A percentile compares a stretch with the other conserved stretches of the same genome.
These are phyloP conservation scores for Catagonus wagneri DNA, from an alignment of 2,113 vertebrate genomes.

Conservation along the genomic window DNA sequence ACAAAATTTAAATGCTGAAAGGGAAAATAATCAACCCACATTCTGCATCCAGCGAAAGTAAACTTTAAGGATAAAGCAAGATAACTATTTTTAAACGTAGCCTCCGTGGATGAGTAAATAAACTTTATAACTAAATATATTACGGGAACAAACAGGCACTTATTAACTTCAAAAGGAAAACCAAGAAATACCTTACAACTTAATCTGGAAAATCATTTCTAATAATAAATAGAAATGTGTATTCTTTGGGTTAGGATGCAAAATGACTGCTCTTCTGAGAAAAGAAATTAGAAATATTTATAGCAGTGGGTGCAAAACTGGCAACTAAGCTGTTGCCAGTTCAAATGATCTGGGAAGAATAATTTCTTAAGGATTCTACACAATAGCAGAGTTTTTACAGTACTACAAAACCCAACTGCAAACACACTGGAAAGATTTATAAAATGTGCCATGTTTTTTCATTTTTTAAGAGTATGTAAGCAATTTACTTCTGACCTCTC, in stretches of 20 bases:
- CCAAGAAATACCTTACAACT: neutral
- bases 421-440: neutral
- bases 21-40: neutral
- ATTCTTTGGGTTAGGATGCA: neutral
- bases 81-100: slow-evolving; percentile 16
- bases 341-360: neutral
- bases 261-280: slow-evolving; percentile 11
- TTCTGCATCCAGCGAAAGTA: neutral
- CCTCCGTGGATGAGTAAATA: neutral
- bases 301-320: neutral
- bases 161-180: slow-evolving; percentile 51
- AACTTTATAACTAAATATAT: slow-evolving; percentile 32
- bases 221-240: neutral
- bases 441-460: neutral
- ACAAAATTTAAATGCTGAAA: neutral
- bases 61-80: neutral
- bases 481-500: neutral
- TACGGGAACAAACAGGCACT: neutral
- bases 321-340: neutral
- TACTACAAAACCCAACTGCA: neutral
- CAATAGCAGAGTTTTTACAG: neutral
- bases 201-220: slow-evolving; percentile 49
- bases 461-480: neutral
- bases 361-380: neutral
- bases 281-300: slow-evolving; percentile 29